Percentiles rank a stretch among this genome's conserved stretches.
Evolutionary conservation across 1,140 invertebrate species (phyloP).

Genomic region (Chrysomallon squamiferum): DNA sequence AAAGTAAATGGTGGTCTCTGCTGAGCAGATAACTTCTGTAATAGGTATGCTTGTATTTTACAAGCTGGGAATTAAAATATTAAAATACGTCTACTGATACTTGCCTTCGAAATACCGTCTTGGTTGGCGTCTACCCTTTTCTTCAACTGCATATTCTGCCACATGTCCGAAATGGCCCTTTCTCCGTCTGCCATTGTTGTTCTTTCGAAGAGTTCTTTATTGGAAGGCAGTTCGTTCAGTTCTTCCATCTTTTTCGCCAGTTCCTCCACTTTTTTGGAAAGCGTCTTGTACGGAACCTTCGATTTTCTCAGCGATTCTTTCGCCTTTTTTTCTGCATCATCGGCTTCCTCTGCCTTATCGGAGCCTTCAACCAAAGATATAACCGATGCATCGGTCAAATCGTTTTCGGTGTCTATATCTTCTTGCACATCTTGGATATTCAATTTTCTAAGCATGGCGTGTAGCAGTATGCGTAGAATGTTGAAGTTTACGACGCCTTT

Average conservation of each 20-base stretch:
- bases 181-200: constrained; percentile 52
- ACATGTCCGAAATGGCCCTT: constrained; percentile 67
- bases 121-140: constrained; percentile 70
- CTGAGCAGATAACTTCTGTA: no score
- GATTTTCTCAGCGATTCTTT: constrained; percentile 1
- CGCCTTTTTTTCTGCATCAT: no score
- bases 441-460: constrained; percentile 73
- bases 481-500: constrained; percentile 80
- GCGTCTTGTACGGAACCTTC: constrained; percentile 35
- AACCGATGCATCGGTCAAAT: constrained; percentile 35
- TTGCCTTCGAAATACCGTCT: constrained; percentile 66
- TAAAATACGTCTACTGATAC: no score
- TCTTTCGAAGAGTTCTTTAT: constrained; percentile 68
- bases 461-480: constrained; percentile 76
- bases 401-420: constrained; percentile 44
- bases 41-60: no score
- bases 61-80: no score
- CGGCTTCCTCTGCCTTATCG: constrained; percentile 2
- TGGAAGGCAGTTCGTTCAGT: constrained; percentile 49
- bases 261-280: constrained; percentile 50
- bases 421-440: constrained; percentile 59
- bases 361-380: constrained; percentile 20
- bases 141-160: constrained; percentile 69
- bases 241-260: constrained; percentile 45
- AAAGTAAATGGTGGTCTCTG: no score